These are phyloP conservation scores for Andrena bicolor DNA, from an alignment of 2,888 invertebrate species.

Conservation along the genomic window DNA sequence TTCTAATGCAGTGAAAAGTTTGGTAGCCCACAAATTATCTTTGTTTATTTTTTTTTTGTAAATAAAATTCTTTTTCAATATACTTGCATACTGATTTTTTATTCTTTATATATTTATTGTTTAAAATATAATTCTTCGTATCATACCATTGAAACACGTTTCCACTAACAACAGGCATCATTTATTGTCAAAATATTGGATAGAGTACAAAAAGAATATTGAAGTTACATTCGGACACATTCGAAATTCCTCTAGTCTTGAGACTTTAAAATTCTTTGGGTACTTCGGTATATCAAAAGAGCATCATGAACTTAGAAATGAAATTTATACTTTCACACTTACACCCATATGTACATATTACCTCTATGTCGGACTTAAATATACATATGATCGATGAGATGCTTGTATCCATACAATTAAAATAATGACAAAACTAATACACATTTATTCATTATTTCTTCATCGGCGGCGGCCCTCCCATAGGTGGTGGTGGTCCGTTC, in stretches of 20 bases:
- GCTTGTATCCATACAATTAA: conserved; percentile 3
- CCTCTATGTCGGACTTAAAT: conserved; percentile 6
- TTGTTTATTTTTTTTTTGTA: conserved; percentile 23
- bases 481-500: conserved; percentile 89
- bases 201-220: neutral
- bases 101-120: neutral
- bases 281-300: neutral
- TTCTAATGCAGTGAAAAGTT: neutral
- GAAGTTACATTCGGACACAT: neutral
- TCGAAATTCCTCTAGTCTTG: neutral
- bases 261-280: neutral
- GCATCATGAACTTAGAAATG: neutral
- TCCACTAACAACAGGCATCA: neutral
- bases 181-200: neutral
- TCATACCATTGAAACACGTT: neutral
- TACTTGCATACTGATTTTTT: neutral
- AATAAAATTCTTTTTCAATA: conserved; percentile 29
- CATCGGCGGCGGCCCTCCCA: conserved; percentile 80
- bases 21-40: neutral
- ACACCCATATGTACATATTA: conserved; percentile 14
- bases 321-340: conserved; percentile 4
- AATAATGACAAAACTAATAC: conserved; percentile 1
- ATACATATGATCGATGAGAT: conserved; percentile 1
- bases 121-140: conserved; percentile 6
- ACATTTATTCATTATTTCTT: conserved; percentile 63